These are phyloP conservation scores for Bathynomus jamesi DNA, from an alignment of 1,140 invertebrate genomes.

Conservation along the genomic window DNA sequence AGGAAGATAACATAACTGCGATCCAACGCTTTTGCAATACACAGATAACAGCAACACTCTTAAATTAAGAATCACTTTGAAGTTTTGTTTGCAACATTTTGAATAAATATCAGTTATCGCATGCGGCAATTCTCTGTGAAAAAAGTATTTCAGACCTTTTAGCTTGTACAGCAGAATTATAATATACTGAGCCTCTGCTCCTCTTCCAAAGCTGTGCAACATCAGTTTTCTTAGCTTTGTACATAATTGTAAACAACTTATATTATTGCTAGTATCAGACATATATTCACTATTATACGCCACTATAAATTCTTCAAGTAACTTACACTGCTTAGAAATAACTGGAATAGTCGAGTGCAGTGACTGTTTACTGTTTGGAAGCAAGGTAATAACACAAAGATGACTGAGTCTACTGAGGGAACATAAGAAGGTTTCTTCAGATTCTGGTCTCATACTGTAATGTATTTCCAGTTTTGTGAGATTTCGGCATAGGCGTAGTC, in stretches of 20 bases:
- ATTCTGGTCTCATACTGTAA: neutral
- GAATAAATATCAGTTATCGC: neutral
- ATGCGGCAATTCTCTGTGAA: neutral
- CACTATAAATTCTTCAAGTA: neutral
- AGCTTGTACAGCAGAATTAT: neutral
- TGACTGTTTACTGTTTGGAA: neutral
- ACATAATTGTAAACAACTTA: too few relatives aligned
- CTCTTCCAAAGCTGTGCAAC: neutral
- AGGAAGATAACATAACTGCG: neutral
- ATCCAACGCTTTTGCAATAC: neutral
- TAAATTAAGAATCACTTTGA: neutral
- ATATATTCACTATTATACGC: too few relatives aligned
- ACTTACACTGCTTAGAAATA: neutral
- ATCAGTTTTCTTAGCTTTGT: neutral
- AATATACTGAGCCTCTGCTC: neutral
- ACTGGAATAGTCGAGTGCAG: neutral
- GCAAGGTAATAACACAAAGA: neutral
- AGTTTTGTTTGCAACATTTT: neutral
- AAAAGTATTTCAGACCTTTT: neutral
- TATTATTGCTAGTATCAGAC: too few relatives aligned
- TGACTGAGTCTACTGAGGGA: neutral
- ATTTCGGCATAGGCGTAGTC: neutral
- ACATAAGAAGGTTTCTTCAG: neutral
- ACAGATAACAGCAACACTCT: neutral
- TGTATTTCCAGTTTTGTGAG: neutral